These are phyloP conservation scores for Gortyna flavago DNA, from an alignment of 2,888 invertebrate species.

Conservation along the genomic window DNA sequence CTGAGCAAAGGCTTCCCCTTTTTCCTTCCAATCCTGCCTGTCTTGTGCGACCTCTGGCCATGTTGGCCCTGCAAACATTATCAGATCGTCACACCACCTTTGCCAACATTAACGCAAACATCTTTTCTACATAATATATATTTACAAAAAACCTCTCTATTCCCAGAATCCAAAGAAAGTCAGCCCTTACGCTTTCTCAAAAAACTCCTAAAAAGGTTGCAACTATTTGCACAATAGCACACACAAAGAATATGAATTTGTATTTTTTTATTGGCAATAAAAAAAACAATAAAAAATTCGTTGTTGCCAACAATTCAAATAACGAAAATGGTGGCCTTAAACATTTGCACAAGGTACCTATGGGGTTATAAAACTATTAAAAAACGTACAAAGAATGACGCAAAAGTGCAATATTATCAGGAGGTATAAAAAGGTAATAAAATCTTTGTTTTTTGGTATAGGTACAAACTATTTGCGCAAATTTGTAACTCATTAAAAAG, in stretches of 20 bases:
- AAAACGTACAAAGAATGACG: conserved; percentile 63
- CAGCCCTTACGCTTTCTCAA: conserved; percentile 78
- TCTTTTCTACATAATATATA: not conserved
- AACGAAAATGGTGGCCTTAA: conserved; percentile 64
- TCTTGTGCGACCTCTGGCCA: not conserved
- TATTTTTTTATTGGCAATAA: conserved; percentile 63
- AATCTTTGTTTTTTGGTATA: conserved; percentile 23
- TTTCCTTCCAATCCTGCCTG: not conserved
- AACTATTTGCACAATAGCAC: conserved; percentile 74
- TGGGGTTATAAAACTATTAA: conserved; percentile 70
- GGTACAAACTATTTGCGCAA: conserved; percentile 48
- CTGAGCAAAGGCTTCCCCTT: not conserved
- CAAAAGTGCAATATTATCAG: conserved; percentile 50
- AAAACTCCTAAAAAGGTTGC: conserved; percentile 71
- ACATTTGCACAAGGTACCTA: conserved; percentile 71
- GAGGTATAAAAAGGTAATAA: conserved; percentile 31
- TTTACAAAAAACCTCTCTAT: conserved; percentile 43
- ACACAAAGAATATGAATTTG: conserved; percentile 62
- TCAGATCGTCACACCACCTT: not conserved
- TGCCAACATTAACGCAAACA: not conserved
- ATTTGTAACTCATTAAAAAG: conserved; percentile 29
- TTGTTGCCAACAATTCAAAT: conserved; percentile 58
- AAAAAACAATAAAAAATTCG: conserved; percentile 66
- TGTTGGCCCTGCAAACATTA: not conserved
- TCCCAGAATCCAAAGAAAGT: conserved; percentile 67